A percentile compares a stretch with the other conserved stretches of the same genome.
Evolutionary conservation across 2,113 vertebrate species (phyloP).

Genomic region (Tupaia chinensis): DNA sequence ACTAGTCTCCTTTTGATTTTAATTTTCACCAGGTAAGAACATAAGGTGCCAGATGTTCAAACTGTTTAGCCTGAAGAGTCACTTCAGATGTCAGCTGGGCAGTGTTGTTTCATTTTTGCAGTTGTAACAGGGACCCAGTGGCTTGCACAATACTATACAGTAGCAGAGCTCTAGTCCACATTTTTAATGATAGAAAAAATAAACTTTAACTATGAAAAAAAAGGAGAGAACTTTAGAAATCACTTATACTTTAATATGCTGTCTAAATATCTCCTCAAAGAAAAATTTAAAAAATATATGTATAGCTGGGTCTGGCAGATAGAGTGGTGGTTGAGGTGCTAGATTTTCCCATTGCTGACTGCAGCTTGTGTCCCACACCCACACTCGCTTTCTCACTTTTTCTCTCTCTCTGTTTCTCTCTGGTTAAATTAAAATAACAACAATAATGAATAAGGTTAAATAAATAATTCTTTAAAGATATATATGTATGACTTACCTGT

Average conservation of each 20-base stretch:
- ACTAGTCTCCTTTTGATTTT: conserved; percentile 18
- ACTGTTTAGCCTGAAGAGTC: neutral
- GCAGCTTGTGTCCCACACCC: no score
- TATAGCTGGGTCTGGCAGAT: no score
- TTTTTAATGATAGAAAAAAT: neutral
- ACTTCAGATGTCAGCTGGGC: neutral
- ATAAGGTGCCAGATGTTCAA: neutral
- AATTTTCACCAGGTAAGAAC: neutral
- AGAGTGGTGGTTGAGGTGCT: no score
- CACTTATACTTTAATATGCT: neutral
- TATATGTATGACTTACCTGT: conserved; percentile 77
- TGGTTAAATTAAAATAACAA: no score
- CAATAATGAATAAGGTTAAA: no score
- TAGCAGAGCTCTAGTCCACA: neutral
- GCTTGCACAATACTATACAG: neutral
- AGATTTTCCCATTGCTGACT: no score
- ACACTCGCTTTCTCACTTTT: no score
- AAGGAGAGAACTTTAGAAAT: neutral
- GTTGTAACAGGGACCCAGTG: neutral
- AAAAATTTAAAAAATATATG: neutral
- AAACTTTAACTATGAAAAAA: neutral
- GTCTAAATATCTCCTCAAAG: neutral
- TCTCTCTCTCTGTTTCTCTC: neutral
- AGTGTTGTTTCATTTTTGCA: neutral
- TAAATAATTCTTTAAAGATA: no score